Evolutionary conservation across 2,888 invertebrate genomes (phyloP).

Genomic region (Nephrotoma appendiculata): DNA sequence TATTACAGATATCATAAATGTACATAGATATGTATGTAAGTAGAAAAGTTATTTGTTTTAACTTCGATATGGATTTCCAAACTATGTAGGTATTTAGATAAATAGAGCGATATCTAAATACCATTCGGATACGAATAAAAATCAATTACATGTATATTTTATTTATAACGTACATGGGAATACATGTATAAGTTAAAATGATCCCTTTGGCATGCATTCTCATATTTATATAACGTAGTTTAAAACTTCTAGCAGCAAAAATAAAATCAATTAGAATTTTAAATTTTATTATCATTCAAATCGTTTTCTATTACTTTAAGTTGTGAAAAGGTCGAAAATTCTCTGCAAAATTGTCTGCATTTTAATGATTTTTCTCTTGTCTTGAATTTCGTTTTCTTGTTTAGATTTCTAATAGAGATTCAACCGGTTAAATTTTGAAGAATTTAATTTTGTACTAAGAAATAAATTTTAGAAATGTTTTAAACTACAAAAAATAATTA

Average conservation of each 20-base stretch:
- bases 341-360: too few species aligned
- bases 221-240: neutral
- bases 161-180: neutral
- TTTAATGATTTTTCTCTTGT: too few species aligned
- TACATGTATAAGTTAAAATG: neutral
- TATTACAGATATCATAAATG: neutral
- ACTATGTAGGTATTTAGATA: neutral
- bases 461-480: too few species aligned
- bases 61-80: neutral
- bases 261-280: neutral
- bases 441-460: too few species aligned
- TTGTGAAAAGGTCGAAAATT: too few species aligned
- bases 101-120: neutral
- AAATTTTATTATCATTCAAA: neutral
- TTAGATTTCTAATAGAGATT: too few species aligned
- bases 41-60: neutral
- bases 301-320: neutral
- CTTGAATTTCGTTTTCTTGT: too few species aligned
- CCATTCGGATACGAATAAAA: neutral
- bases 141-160: neutral
- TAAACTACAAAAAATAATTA: too few species aligned
- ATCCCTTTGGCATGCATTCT: neutral
- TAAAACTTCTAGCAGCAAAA: neutral
- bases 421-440: too few species aligned
- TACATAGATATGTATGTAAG: neutral